A percentile compares a stretch with the other conserved stretches of the same genome.
Conservation (phyloP, 2,113 vertebrate species). For the Cryptoleucopteryx plumbea region DNA sequence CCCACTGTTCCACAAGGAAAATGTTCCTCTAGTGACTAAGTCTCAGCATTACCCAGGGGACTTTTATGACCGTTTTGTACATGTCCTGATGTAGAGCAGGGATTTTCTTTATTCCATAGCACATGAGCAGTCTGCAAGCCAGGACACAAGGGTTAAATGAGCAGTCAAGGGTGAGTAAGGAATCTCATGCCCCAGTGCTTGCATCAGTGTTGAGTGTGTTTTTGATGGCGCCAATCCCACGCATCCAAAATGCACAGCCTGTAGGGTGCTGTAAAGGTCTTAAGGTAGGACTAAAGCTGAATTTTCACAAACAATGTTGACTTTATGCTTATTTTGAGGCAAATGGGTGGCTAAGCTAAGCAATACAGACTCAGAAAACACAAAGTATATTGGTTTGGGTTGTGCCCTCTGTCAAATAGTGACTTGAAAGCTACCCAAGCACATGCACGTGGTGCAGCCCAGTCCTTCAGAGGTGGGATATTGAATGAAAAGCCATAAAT, state of each 20-base stretch:
- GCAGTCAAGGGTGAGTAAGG: neutral
- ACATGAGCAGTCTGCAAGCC: neutral
- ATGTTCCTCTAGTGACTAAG: neutral
- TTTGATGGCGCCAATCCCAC: neutral
- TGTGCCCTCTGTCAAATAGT: neutral
- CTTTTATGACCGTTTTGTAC: neutral
- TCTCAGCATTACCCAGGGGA: neutral
- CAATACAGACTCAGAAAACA: neutral
- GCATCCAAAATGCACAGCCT: neutral
- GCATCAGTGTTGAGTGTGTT: neutral
- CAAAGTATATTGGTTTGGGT: neutral
- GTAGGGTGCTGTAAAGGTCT: neutral
- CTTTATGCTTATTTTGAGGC: neutral
- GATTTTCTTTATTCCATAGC: neutral
- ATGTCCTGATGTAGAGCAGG: neutral
- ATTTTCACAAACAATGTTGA: neutral
- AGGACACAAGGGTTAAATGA: neutral
- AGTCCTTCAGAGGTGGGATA: neutral
- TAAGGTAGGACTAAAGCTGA: neutral
- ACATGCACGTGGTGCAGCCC: accelerated
- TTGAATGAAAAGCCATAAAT: neutral
- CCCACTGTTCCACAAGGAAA: neutral
- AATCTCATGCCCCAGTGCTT: neutral
- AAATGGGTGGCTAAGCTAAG: neutral
- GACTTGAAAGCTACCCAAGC: neutral